phyloP scores from a whole-genome alignment of 2,888 invertebrate species.

The Thera britannica region DNA sequence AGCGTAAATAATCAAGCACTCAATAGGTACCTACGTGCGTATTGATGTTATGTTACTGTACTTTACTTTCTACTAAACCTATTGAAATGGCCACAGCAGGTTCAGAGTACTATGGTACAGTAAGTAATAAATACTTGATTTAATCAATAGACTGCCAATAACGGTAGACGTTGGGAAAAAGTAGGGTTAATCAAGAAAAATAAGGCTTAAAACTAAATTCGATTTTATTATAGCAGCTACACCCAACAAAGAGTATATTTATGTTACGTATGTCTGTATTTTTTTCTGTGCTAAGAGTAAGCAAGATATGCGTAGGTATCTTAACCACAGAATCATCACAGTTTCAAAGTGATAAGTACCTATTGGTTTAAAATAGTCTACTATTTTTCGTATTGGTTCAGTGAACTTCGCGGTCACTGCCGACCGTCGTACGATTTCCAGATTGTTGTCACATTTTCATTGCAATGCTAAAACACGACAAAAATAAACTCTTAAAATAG shows the following conservation, averaged over 20 bases:
- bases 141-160: too few species aligned
- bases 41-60: neutral
- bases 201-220: too few species aligned
- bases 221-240: too few species aligned
- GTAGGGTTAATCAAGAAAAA: too few species aligned
- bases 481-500: slow-evolving; percentile 39
- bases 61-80: slow-evolving; percentile 1
- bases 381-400: slow-evolving; percentile 59
- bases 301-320: neutral
- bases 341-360: slow-evolving; percentile 28
- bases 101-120: neutral
- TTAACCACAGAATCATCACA: slow-evolving; percentile 4
- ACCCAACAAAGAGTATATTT: neutral
- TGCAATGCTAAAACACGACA: slow-evolving; percentile 39
- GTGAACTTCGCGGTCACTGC: slow-evolving; percentile 64
- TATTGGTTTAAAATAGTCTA: slow-evolving; percentile 49
- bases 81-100: neutral
- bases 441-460: slow-evolving; percentile 48
- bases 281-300: too few species aligned
- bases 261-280: too few species aligned
- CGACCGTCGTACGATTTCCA: slow-evolving; percentile 52
- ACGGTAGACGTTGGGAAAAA: too few species aligned
- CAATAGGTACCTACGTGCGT: neutral
- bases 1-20: slow-evolving; percentile 1
- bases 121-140: too few species aligned